These are phyloP conservation scores for Lacerta agilis DNA, from an alignment of 2,797 vertebrate species.

Conservation along the genomic window DNA sequence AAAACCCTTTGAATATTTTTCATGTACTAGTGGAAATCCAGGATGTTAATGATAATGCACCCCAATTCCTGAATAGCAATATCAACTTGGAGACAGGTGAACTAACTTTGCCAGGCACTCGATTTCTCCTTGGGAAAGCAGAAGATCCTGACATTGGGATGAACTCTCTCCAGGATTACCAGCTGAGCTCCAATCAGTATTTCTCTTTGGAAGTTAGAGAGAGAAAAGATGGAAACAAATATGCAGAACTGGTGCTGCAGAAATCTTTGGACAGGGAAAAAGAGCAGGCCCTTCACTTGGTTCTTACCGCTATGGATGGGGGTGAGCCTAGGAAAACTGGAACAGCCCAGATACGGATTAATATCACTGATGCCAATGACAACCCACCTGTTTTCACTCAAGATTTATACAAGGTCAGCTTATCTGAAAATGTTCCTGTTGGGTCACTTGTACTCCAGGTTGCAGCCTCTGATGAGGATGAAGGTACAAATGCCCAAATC, in stretches of 20 bases:
- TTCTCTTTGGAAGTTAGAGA: slow-evolving; percentile 75
- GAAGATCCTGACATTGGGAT: slow-evolving; percentile 73
- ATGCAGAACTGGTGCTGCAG: slow-evolving; percentile 69
- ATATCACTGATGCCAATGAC: slow-evolving; percentile 77
- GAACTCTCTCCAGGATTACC: slow-evolving; percentile 74
- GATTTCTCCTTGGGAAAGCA: slow-evolving; percentile 71
- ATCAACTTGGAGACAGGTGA: slow-evolving; percentile 74
- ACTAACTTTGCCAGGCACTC: slow-evolving; percentile 49
- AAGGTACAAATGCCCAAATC: slow-evolving; percentile 72
- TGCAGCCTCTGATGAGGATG: slow-evolving; percentile 77
- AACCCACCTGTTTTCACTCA: slow-evolving; percentile 77
- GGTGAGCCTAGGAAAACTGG: slow-evolving; percentile 80
- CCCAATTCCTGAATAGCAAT: slow-evolving; percentile 69
- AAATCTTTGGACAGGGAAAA: slow-evolving; percentile 68
- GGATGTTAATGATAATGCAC: slow-evolving; percentile 80
- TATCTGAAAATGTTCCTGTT: slow-evolving; percentile 72
- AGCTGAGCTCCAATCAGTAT: slow-evolving; percentile 65
- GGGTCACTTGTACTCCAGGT: slow-evolving; percentile 74
- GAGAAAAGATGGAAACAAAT: slow-evolving; percentile 71
- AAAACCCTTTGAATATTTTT: slow-evolving; percentile 84
- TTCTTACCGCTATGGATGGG: slow-evolving; percentile 79
- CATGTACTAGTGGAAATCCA: slow-evolving; percentile 71
- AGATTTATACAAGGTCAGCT: slow-evolving; percentile 66
- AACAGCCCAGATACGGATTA: slow-evolving; percentile 74
- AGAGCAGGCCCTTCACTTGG: slow-evolving; percentile 52